Conservation (phyloP, 1,140 invertebrate genomes). For the Holcopasites calliopsidis region DNA sequence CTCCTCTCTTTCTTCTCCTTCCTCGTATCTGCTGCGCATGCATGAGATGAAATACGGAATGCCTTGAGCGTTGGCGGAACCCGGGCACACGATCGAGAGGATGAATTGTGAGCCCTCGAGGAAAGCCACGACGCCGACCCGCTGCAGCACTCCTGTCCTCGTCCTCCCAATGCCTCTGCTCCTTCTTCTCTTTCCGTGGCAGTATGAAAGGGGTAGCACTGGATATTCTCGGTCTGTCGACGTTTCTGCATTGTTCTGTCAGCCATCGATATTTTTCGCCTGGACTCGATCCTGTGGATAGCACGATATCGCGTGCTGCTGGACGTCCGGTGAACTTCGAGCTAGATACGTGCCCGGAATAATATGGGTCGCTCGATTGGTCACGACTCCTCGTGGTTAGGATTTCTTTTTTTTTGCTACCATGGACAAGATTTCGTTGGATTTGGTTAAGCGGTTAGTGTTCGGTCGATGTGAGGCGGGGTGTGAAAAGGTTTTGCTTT, state of each 20-base stretch:
- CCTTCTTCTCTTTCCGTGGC: not conserved
- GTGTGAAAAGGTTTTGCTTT: conserved; percentile 7
- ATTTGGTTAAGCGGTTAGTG: not conserved
- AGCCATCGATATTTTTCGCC: conserved; percentile 22
- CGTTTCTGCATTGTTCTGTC: conserved; percentile 50
- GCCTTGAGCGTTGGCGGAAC: conserved; percentile 27
- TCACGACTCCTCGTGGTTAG: not conserved
- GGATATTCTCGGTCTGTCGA: conserved; percentile 34
- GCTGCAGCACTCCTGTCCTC: not conserved
- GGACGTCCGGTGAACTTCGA: conserved; percentile 15
- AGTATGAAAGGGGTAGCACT: not conserved
- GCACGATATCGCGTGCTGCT: not conserved
- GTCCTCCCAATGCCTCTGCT: not conserved
- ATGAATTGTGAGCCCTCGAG: conserved; percentile 51
- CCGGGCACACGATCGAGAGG: conserved; percentile 23
- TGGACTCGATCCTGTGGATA: not conserved
- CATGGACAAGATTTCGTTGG: not conserved
- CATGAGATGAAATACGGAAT: conserved; percentile 50
- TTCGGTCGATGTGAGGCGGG: not conserved
- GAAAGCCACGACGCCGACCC: conserved; percentile 22
- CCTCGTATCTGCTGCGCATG: conserved; percentile 3
- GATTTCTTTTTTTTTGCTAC: not conserved
- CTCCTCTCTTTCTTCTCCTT: not conserved
- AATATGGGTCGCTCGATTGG: conserved; percentile 19
- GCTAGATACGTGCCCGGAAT: conserved; percentile 5